phyloP scores from a whole-genome alignment of 2,113 vertebrate genomes.

The Nestor notabilis region DNA sequence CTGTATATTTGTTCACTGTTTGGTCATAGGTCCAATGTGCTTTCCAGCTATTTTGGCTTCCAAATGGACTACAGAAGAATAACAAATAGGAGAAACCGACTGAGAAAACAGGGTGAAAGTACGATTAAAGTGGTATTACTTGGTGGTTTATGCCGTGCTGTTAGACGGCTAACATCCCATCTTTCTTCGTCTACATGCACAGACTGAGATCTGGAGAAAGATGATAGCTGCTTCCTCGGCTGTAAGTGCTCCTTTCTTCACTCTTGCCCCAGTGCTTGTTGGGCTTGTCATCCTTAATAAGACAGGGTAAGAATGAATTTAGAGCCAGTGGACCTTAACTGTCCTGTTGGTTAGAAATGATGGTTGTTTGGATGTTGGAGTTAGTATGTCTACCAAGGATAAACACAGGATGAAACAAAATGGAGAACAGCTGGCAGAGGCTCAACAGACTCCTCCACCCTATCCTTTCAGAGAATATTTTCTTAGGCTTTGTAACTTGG shows the following conservation, averaged over 20 bases:
- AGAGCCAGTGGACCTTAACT: neutral
- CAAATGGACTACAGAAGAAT: neutral
- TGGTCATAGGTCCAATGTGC: neutral
- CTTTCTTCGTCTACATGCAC: neutral
- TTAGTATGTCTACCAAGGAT: constrained; percentile 1
- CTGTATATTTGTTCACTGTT: neutral
- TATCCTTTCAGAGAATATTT: constrained; percentile 53
- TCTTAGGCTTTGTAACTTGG: constrained; percentile 10
- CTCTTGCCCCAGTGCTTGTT: neutral
- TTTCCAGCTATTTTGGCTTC: neutral
- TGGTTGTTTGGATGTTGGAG: constrained; percentile 2
- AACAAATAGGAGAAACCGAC: neutral
- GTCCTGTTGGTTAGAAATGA: neutral
- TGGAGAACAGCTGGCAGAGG: neutral
- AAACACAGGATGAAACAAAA: constrained; percentile 48
- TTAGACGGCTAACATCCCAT: neutral
- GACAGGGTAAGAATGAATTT: neutral
- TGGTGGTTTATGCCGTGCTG: neutral
- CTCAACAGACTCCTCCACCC: constrained; percentile 21
- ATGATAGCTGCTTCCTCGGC: neutral
- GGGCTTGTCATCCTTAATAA: neutral
- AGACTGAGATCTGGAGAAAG: neutral
- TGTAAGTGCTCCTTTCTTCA: neutral
- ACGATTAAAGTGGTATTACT: neutral
- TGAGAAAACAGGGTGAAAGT: neutral